phyloP scores from a whole-genome alignment of 2,888 invertebrate genomes.

The Erebia palarica region DNA sequence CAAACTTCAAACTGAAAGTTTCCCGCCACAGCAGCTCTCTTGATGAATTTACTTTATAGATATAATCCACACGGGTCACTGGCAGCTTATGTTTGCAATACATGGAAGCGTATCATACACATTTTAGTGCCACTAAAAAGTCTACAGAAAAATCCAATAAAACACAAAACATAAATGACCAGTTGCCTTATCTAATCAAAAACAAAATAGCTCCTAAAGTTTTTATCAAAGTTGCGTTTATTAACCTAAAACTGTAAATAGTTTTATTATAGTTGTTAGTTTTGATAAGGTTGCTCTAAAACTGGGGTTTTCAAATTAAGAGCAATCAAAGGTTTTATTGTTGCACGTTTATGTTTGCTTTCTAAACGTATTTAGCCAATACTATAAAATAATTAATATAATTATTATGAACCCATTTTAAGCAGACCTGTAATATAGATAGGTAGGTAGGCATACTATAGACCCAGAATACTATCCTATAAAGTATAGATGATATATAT shows the following conservation, averaged over 20 bases:
- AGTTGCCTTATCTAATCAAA: conserved; percentile 47
- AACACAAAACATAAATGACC: conserved; percentile 24
- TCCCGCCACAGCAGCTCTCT: too few relatives aligned
- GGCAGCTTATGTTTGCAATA: too few relatives aligned
- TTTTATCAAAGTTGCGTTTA: conserved; percentile 46
- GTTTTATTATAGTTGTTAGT: conserved; percentile 49
- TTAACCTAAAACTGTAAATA: conserved; percentile 50
- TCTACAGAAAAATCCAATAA: conserved; percentile 13
- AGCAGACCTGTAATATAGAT: too few relatives aligned
- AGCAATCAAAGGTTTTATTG: conserved; percentile 44
- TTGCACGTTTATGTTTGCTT: neutral
- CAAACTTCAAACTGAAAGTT: too few relatives aligned
- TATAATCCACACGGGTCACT: too few relatives aligned
- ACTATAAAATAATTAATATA: too few relatives aligned
- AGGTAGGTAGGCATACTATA: too few relatives aligned
- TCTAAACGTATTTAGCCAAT: neutral
- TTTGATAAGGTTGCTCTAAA: conserved; percentile 49
- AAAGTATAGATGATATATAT: too few relatives aligned
- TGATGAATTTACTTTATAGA: too few relatives aligned
- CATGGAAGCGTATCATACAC: neutral
- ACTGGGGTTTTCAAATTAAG: conserved; percentile 44
- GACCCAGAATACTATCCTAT: too few relatives aligned
- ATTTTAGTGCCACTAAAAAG: conserved; percentile 18
- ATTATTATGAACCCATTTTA: too few relatives aligned
- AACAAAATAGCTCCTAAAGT: conserved; percentile 47